phyloP scores from a whole-genome alignment of 2,888 invertebrate genomes.

The Alloplasta piceator region DNA sequence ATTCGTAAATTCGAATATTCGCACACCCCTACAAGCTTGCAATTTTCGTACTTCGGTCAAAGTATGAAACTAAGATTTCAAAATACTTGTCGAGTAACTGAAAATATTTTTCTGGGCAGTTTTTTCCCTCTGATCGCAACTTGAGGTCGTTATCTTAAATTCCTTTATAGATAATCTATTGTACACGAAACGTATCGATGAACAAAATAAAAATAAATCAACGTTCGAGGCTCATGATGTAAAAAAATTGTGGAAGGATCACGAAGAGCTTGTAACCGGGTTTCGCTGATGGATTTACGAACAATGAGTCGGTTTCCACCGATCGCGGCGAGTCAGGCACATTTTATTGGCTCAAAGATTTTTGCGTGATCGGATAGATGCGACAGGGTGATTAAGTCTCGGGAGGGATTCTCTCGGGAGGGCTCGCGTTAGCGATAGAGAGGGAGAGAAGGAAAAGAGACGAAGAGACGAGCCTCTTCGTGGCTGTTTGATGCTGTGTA shows the following conservation, averaged over 20 bases:
- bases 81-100: no score
- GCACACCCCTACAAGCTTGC: no score
- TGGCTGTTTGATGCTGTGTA: slow-evolving; percentile 53
- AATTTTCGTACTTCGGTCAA: no score
- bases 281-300: slow-evolving; percentile 62
- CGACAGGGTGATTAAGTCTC: slow-evolving; percentile 79
- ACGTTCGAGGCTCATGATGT: not conserved
- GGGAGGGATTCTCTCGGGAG: slow-evolving; percentile 57
- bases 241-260: slow-evolving; percentile 29
- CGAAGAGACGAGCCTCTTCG: slow-evolving; percentile 44
- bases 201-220: not conserved
- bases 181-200: not conserved
- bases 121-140: not conserved
- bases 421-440: slow-evolving; percentile 33
- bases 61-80: no score
- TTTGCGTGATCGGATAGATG: slow-evolving; percentile 76
- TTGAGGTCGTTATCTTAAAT: not conserved
- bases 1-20: no score
- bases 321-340: slow-evolving; percentile 36
- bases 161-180: not conserved
- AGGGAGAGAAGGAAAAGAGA: slow-evolving; percentile 13
- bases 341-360: slow-evolving; percentile 72
- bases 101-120: not conserved
- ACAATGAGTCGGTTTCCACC: slow-evolving; percentile 59
- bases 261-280: slow-evolving; percentile 51